Evolutionary conservation across 2,888 invertebrate species (phyloP), one percentile per base, ranked within the genome.

Genomic region (Cephus nigrinus): DNA sequence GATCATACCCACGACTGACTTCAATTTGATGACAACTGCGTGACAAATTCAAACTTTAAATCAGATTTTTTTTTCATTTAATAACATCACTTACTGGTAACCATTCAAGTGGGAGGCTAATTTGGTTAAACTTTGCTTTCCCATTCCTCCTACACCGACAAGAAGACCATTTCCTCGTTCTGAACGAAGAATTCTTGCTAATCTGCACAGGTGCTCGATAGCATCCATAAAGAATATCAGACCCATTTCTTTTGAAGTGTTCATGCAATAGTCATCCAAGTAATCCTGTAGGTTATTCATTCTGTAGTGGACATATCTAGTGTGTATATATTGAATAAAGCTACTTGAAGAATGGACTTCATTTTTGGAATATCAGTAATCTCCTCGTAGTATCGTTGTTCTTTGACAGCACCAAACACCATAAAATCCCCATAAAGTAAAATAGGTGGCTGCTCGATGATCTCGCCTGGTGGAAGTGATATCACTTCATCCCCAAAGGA

Each of bases 131-230:
- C 97, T 97, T 87, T 98, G 96, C 77, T 98, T 95, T 79, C 98
- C 98, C 92, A 97, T 96, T 69, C 98, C 98, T 9, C 98, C 97
- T 0, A 97, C 96, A 1, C 97, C 97, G 34, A 98, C 97, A 83
- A 98, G 92, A 69, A 98, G 93, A 32, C 96, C 96, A 91, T 98
- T 97, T 11, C 98, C 98, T 68, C 98, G 94, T 91, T 98, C 97
- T 12, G 96, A 95, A 23, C 97, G 93, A 84, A 98, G 92, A 81
- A 98, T 95, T 69, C 98, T 94, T 0, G 97, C 96, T 75, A 98
- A 93, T 40, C 98, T 93, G n/a, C 96, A 95, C 77, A 97, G 94
- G 89, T 98, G 98, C 90, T 98, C 97, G 79, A 98, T 92, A 1
- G 97, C 97, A 91, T 98, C 98, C 93, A 95, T 94, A 92, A 98